These are phyloP conservation scores for Atta texana DNA, from an alignment of 1,140 invertebrate genomes.

Conservation along the genomic window DNA sequence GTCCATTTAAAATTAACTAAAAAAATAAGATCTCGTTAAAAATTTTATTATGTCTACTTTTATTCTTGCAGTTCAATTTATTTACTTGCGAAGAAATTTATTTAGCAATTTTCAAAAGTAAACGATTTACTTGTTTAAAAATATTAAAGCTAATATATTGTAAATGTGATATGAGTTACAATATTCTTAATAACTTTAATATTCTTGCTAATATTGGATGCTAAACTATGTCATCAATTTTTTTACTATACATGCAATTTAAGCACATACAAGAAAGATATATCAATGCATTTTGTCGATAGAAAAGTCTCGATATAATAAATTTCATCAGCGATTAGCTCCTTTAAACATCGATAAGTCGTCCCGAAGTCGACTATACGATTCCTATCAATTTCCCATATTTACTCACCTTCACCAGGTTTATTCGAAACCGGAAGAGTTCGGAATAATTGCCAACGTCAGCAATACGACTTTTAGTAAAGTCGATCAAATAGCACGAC, in stretches of 20 bases:
- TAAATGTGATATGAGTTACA: background rate
- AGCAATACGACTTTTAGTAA: background rate
- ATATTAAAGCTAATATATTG: background rate
- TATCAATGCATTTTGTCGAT: background rate
- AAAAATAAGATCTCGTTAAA: constrained; percentile 7
- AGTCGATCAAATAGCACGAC: constrained; percentile 45
- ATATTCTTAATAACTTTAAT: constrained; percentile 22
- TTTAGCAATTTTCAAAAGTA: background rate
- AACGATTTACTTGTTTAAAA: background rate
- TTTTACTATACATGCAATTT: background rate
- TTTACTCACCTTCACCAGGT: constrained; percentile 25
- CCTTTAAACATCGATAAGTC: constrained; percentile 64
- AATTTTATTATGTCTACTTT: background rate
- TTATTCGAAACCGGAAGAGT: constrained; percentile 23
- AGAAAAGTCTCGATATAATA: constrained; percentile 32
- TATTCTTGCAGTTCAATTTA: background rate
- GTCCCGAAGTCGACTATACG: constrained; percentile 30
- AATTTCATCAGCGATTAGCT: constrained; percentile 61
- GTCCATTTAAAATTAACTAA: constrained; percentile 7
- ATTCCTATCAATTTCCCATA: constrained; percentile 18
- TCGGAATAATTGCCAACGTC: constrained; percentile 24
- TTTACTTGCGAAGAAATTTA: background rate
- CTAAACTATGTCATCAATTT: background rate
- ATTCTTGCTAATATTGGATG: background rate
- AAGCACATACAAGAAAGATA: background rate